These are phyloP conservation scores for Recurvirostra avosetta DNA, from an alignment of 2,113 vertebrate genomes.

Conservation along the genomic window DNA sequence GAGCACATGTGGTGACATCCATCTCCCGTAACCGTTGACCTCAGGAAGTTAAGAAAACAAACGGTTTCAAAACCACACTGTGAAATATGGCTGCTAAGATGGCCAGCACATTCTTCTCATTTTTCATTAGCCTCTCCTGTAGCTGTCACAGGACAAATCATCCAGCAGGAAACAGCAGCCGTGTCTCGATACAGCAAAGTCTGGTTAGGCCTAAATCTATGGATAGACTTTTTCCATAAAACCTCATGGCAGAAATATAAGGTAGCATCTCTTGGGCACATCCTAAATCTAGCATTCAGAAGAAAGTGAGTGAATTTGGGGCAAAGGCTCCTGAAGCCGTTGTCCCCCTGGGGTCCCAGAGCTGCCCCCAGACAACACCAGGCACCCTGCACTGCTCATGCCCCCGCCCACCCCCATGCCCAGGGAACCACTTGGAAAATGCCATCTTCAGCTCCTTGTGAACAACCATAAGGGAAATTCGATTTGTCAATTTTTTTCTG, in stretches of 20 bases:
- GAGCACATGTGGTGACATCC: conserved; percentile 60
- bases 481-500: neutral
- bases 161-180: neutral
- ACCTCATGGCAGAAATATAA: neutral
- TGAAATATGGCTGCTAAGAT: conserved; percentile 57
- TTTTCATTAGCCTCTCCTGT: conserved; percentile 34
- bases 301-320: neutral
- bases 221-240: neutral
- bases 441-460: neutral
- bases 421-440: neutral
- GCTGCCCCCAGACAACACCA: neutral
- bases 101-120: conserved; percentile 58
- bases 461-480: neutral
- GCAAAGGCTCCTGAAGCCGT: neutral
- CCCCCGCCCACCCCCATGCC: neutral
- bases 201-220: neutral
- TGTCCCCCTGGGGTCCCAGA: neutral
- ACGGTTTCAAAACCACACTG: conserved; percentile 37
- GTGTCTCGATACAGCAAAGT: neutral
- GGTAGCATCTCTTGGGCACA: neutral
- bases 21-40: conserved; percentile 51
- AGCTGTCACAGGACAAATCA: conserved; percentile 44
- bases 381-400: neutral
- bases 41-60: conserved; percentile 70
- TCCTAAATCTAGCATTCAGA: neutral